A percentile compares a stretch with the other conserved stretches of the same genome.
These are phyloP conservation scores for Lasius platythorax DNA, from an alignment of 2,888 invertebrate species.

Conservation along the genomic window DNA sequence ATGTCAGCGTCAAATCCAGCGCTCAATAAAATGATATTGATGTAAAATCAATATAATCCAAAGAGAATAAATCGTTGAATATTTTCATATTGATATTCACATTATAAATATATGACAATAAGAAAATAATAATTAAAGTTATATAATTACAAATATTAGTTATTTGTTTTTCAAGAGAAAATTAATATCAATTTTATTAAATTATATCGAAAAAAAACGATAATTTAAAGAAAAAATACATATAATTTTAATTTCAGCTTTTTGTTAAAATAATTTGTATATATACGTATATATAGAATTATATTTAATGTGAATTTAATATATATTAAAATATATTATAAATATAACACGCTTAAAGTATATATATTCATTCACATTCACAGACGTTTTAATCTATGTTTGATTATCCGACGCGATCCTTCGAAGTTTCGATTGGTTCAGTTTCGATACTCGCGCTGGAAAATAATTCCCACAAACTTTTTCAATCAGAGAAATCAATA, in stretches of 20 bases:
- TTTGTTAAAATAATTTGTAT: neutral
- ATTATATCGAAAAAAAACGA: neutral
- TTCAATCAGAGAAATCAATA: conserved; percentile 63
- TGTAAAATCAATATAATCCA: conserved; percentile 48
- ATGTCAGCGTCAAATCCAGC: conserved; percentile 34
- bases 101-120: neutral
- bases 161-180: neutral
- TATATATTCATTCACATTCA: conserved; percentile 7
- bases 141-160: neutral
- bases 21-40: conserved; percentile 32
- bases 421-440: conserved; percentile 47
- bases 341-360: conserved; percentile 1
- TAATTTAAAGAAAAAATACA: neutral
- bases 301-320: neutral
- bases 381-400: conserved; percentile 53
- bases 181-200: neutral
- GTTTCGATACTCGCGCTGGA: conserved; percentile 41
- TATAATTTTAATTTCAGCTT: neutral
- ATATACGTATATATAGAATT: neutral
- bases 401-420: conserved; percentile 30
- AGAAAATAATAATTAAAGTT: neutral
- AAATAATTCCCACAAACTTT: conserved; percentile 59
- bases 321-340: neutral
- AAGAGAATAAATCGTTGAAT: conserved; percentile 1
- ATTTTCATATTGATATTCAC: neutral